Percentiles rank a stretch among this genome's conserved stretches.
These are phyloP conservation scores for Chirona hameri DNA, from an alignment of 2,888 invertebrate species.

Conservation along the genomic window DNA sequence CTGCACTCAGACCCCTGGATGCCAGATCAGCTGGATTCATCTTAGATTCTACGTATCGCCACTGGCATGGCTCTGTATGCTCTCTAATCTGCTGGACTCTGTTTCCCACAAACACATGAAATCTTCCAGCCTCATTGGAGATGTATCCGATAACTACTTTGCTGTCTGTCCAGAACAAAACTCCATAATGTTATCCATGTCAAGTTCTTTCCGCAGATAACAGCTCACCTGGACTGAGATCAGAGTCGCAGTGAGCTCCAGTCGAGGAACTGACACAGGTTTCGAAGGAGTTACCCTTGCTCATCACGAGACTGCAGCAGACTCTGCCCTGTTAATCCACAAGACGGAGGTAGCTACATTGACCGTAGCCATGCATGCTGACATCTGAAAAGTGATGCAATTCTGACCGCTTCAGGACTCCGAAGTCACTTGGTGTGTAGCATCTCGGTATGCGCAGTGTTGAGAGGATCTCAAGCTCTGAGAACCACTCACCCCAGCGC, in stretches of 20 bases:
- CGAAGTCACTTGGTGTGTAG: background rate
- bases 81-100: conserved; percentile 1
- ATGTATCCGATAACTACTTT: background rate
- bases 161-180: background rate
- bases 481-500: conserved; percentile 27
- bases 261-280: conserved; percentile 38
- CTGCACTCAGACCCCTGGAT: background rate
- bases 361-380: conserved; percentile 40
- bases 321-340: background rate
- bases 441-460: conserved; percentile 33
- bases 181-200: too few relatives aligned
- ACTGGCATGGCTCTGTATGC: background rate
- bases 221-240: background rate
- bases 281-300: conserved; percentile 41
- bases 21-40: background rate
- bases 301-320: conserved; percentile 32
- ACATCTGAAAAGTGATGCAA: conserved; percentile 41
- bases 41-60: background rate
- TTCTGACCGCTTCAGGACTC: conserved; percentile 8
- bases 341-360: conserved; percentile 38
- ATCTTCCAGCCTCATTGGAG: background rate
- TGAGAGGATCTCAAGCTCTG: conserved; percentile 28
- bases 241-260: conserved; percentile 40
- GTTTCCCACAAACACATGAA: background rate
- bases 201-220: background rate